Evolutionary conservation across 2,113 vertebrate genomes (phyloP).

Genomic region (Mungos mungo): DNA sequence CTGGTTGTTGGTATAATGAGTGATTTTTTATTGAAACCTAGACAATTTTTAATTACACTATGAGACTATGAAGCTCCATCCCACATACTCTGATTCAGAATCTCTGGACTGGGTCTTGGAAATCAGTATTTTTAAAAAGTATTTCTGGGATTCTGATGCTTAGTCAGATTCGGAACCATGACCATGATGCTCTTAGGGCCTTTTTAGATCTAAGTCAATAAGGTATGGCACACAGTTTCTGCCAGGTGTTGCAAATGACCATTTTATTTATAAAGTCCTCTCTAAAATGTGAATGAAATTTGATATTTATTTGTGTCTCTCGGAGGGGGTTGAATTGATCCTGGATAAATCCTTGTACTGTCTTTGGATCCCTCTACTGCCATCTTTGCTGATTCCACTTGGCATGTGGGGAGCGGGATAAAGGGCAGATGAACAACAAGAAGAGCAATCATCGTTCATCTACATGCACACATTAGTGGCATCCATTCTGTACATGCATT

Average conservation of each 20-base stretch:
- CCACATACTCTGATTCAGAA: neutral
- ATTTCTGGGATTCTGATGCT: neutral
- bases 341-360: neutral
- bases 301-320: neutral
- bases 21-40: neutral
- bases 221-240: neutral
- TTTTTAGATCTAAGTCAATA: neutral
- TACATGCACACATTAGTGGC: neutral
- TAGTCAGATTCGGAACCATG: neutral
- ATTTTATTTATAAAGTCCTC: neutral
- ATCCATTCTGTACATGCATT: neutral
- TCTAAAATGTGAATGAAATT: neutral
- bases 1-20: neutral
- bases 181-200: neutral
- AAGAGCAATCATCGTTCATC: neutral
- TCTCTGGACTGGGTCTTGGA: neutral
- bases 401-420: neutral
- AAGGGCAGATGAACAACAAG: neutral
- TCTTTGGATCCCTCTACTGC: neutral
- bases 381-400: neutral
- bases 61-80: neutral
- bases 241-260: neutral
- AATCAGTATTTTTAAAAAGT: neutral
- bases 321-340: neutral
- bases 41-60: neutral